Percentiles rank a stretch among this genome's conserved stretches.
Conservation (phyloP, 2,797 vertebrate genomes). For the Bucorvus abyssinicus region DNA sequence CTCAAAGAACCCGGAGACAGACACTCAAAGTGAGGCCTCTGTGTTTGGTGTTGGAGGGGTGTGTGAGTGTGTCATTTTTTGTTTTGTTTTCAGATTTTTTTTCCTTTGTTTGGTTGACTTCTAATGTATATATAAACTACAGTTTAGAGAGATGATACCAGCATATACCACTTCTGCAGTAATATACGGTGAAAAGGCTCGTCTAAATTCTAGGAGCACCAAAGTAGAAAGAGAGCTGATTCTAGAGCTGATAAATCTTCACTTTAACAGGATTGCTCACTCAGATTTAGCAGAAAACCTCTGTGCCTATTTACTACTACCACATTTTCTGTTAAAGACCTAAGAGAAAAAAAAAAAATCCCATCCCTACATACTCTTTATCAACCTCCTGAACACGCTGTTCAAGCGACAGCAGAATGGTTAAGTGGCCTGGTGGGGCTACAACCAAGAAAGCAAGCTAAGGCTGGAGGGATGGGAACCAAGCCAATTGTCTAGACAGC, state of each 20-base stretch:
- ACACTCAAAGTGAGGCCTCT: not conserved
- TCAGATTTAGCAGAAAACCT: not conserved
- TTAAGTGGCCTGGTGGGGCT: constrained; percentile 40
- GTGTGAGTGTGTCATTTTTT: no score
- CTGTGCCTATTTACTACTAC: not conserved
- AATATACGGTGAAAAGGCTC: not conserved
- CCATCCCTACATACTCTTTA: not conserved
- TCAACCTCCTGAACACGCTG: not conserved
- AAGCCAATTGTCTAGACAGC: constrained; percentile 64
- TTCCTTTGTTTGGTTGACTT: not conserved
- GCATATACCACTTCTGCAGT: not conserved
- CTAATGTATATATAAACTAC: accelerated
- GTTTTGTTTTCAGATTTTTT: not conserved
- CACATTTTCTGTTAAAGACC: not conserved
- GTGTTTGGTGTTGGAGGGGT: not conserved
- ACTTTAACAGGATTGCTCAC: not conserved
- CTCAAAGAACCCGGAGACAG: not conserved
- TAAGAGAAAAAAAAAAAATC: not conserved
- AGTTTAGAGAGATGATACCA: not conserved
- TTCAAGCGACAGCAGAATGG: not conserved
- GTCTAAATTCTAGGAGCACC: not conserved
- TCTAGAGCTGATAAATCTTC: not conserved
- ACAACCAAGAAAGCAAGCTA: constrained; percentile 19
- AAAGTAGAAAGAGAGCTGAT: not conserved
- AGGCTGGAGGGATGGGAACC: not conserved